These are phyloP conservation scores for Xestia xanthographa DNA, from an alignment of 2,888 invertebrate species.

Conservation along the genomic window DNA sequence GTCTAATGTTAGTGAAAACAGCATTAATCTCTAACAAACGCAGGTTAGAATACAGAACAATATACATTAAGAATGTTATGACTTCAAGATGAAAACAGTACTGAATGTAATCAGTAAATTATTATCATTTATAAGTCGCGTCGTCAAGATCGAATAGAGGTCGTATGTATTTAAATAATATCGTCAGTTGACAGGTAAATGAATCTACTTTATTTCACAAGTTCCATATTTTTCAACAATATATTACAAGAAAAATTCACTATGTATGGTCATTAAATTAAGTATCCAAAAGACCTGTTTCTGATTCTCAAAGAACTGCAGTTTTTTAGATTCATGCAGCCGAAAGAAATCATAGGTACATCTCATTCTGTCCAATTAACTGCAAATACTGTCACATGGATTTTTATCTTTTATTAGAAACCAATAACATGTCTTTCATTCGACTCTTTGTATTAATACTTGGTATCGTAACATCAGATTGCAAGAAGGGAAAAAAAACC, in stretches of 20 bases:
- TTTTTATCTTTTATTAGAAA: neutral
- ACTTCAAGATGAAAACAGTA: constrained; percentile 13
- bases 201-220: neutral
- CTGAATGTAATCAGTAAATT: constrained; percentile 31
- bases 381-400: neutral
- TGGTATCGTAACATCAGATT: neutral
- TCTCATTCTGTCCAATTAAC: too few species aligned
- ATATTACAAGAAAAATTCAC: neutral
- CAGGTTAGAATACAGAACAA: neutral
- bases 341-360: too few species aligned
- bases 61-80: neutral
- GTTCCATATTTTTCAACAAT: neutral
- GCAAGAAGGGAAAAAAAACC: too few species aligned
- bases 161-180: constrained; percentile 15
- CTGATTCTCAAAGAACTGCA: neutral
- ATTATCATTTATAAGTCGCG: constrained; percentile 11
- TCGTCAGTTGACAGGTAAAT: neutral
- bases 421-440: neutral
- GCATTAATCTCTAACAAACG: neutral
- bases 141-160: constrained; percentile 49
- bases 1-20: neutral
- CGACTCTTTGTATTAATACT: too few species aligned
- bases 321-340: neutral
- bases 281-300: neutral
- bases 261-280: neutral